Evolutionary conservation across 2,113 vertebrate species (phyloP).

Genomic region (Anser cygnoides): DNA sequence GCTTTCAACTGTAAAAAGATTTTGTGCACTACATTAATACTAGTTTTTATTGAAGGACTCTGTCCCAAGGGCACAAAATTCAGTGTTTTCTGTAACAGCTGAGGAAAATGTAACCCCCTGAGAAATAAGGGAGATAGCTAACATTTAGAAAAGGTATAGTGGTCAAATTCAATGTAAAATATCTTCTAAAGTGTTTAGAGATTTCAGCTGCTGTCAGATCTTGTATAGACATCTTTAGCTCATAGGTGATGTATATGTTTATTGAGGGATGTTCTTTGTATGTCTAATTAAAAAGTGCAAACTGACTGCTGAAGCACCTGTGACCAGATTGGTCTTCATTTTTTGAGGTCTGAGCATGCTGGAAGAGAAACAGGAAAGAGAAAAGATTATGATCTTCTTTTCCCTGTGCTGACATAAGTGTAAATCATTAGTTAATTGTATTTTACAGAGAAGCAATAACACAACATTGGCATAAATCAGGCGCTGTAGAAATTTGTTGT

Average conservation of each 20-base stretch:
- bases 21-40: not conserved
- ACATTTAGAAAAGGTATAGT: not conserved
- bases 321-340: not conserved
- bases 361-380: not conserved
- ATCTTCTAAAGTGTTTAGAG: not conserved
- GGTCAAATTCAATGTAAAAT: not conserved
- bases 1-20: not conserved
- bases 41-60: not conserved
- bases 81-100: not conserved
- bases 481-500: not conserved
- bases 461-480: not conserved
- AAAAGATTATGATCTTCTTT: not conserved
- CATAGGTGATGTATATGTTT: not conserved
- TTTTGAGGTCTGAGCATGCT: not conserved
- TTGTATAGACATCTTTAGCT: not conserved
- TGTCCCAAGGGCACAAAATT: not conserved
- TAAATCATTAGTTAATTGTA: constrained; percentile 31
- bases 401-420: not conserved
- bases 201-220: not conserved
- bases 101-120: not conserved
- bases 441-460: not conserved
- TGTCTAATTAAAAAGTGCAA: not conserved
- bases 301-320: not conserved
- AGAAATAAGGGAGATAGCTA: not conserved
- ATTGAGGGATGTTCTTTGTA: not conserved